Evolutionary conservation across 2,113 vertebrate species (phyloP), one percentile per base, ranked within the genome.

Genomic region (Muntiacus muntjak): DNA sequence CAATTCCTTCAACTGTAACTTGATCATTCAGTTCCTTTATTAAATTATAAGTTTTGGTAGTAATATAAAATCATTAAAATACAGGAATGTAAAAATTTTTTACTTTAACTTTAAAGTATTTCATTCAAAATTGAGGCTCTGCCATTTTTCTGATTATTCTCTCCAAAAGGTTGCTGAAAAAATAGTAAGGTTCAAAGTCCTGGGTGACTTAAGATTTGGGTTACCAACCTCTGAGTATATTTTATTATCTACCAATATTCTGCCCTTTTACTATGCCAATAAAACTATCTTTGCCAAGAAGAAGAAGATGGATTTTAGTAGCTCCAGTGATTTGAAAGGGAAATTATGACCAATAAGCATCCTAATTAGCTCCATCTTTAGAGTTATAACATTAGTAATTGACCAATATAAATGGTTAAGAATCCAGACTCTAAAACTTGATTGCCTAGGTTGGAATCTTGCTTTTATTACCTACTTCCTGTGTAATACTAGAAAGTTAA

Each of bases 311-410:
- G 91, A 96, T 95, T 97, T 95, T 43, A 94, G 84, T 74, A 95
- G 79, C 45, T 90, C 11, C 15, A 52, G 16, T 74, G 26, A 30
- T 60, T 87, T 95, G 14, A 96, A 94, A 96, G 64, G 16, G 7
- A 97, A 96, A 96, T 97, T 90, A 97, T 87, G 57, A 67, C 83
- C 84, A 96, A 83, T 83, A 62, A 92, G 12, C 33, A 95, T 67
- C 17, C 54, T 74, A 93, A 97, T 91, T 96, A 96, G 16, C 3
- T 92, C 55, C 92, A 45, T 67, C 58, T n/a, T 96, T 91, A 81
- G 17, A 90, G 62, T 89, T 96, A 81, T 58, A 89, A 91, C 30
- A 81, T 82, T 95, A 91, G 71, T 92, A 98, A 97, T 58, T 96
- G 71, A 57, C n/a, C 40, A 84, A 54, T 67, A 89, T 76, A 95